phyloP scores from a whole-genome alignment of 2,888 invertebrate species.

The Hymenopus coronatus region DNA sequence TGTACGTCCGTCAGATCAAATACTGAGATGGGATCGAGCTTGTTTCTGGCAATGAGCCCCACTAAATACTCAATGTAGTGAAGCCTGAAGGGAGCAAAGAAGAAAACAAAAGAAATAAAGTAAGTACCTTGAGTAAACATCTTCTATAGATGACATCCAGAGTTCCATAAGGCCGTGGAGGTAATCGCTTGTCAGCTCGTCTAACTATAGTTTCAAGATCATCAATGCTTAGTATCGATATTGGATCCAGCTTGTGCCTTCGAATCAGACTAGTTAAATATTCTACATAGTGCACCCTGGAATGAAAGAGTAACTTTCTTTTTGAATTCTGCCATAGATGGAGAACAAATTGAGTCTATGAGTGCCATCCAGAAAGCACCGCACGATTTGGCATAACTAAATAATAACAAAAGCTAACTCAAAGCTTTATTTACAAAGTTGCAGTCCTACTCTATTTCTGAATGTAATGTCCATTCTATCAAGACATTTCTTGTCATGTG shows the following conservation, averaged over 20 bases:
- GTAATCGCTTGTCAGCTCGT: conserved; percentile 69
- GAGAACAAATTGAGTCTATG: not conserved
- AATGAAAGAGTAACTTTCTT: conserved; percentile 26
- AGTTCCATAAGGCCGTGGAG: conserved; percentile 73
- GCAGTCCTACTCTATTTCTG: too few species aligned
- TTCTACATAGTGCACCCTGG: conserved; percentile 87
- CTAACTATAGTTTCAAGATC: conserved; percentile 80
- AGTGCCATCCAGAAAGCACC: too few species aligned
- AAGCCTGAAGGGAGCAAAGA: conserved; percentile 55
- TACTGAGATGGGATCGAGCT: conserved; percentile 85
- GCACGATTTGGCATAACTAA: too few species aligned
- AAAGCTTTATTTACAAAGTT: too few species aligned
- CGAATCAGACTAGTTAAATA: conserved; percentile 78
- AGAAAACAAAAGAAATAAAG: conserved; percentile 31
- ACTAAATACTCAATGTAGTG: conserved; percentile 97
- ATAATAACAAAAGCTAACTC: too few species aligned
- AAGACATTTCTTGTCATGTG: too few species aligned
- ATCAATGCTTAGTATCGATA: conserved; percentile 70
- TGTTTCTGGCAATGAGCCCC: conserved; percentile 74
- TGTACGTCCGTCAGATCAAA: conserved; percentile 84
- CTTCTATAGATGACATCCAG: conserved; percentile 63
- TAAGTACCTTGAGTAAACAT: conserved; percentile 61
- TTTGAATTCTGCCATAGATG: conserved; percentile 1
- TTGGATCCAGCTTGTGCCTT: conserved; percentile 68
- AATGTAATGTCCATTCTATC: too few species aligned